Conservation (phyloP, 2,888 invertebrate species). For the Yponomeuta plumbellus region DNA sequence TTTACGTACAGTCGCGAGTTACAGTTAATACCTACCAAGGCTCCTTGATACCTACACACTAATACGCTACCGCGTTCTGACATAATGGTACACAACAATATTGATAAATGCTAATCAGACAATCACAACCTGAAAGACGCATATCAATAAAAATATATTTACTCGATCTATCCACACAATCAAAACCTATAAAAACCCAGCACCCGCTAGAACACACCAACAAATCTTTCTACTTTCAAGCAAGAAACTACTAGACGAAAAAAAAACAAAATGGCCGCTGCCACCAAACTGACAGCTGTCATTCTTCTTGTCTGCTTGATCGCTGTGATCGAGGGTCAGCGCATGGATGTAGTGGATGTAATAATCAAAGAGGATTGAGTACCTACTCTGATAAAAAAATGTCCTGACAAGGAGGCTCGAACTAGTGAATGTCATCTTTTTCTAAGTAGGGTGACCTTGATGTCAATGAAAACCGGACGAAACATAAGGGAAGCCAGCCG, state of each 20-base stretch:
- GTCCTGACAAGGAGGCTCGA: too few species aligned
- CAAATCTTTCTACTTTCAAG: background rate
- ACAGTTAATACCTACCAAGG: too few species aligned
- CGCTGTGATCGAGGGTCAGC: background rate
- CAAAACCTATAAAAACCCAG: background rate
- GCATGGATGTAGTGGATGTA: too few species aligned
- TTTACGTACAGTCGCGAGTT: too few species aligned
- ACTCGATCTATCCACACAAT: background rate
- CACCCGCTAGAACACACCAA: background rate
- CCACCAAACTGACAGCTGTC: conserved; percentile 8
- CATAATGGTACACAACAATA: background rate
- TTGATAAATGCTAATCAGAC: background rate
- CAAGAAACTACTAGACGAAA: background rate
- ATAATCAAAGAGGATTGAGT: too few species aligned
- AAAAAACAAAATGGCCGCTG: background rate
- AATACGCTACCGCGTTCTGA: too few species aligned
- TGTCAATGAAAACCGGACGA: too few species aligned
- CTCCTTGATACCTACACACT: too few species aligned
- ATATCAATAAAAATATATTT: background rate
- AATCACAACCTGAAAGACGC: background rate
- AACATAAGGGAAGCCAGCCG: too few species aligned
- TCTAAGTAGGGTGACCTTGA: too few species aligned
- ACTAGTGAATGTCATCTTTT: too few species aligned
- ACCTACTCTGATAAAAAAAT: too few species aligned
- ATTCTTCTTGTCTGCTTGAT: conserved; percentile 6